Base-by-base conservation (phyloP, 2,797 vertebrate species). In the Lacerta agilis region DNA sequence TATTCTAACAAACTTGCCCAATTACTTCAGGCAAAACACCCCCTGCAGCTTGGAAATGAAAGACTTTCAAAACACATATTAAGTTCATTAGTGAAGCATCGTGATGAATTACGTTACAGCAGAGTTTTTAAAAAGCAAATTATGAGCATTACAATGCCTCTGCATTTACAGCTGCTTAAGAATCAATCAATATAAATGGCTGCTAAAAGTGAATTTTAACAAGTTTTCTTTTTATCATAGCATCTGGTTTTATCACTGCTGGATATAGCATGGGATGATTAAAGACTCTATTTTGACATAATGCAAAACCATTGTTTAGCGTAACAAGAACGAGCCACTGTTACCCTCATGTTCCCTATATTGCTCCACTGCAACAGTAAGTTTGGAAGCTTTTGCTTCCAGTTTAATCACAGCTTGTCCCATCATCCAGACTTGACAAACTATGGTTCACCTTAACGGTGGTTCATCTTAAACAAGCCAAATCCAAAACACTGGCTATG, bases 21-120 rank as follows among this genome's bases (percentile, higher is more conserved):
- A 8, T 58, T 84, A 79, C 1, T 15, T 72, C 13, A 75, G 7
- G 38, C 23, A 91, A 81, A 81, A 89, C 17, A 38, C 0, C 80
- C 15, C 45, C 79, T 38, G 72, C 8, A 82, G 69, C 79, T 82
- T 58, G 1, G 43, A 90, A 85, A 49, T 58, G 18, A 79, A 89
- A 71, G 3, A 8, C 80, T 86, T 90, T 86, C 82, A 58, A 83
- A 91, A 4, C 79, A 43, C 82, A 90, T 80, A 72, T 85, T 88
- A 87, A 58, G 58, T 82, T 82, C 83, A 79, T 84, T 88, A 88
- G 38, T 45, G 9, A 36, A 83, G 66, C 5, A 79, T 45, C 73
- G 76, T 43, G 27, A 78, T 38, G 23, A 83, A 78, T 87, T 88
- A 58, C 17, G 33, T 17, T 64, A 83, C n/a, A 1, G 49, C 49